Evolutionary conservation across 2,888 invertebrate genomes (phyloP), one percentile per base, ranked within the genome.

Genomic region (Drosophila koepferae): DNA sequence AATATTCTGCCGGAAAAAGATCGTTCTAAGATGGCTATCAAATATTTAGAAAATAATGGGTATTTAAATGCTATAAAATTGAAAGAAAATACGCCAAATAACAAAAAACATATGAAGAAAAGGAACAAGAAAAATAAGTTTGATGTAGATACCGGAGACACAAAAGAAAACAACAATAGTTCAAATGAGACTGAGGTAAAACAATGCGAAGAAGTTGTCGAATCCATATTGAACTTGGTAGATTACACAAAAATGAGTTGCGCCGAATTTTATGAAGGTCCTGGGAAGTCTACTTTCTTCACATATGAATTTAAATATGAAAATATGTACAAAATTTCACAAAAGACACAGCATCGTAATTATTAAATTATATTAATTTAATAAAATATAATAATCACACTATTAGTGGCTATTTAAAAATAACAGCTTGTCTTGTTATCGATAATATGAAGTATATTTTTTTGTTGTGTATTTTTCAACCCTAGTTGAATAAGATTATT

Each of bases 381-480:
- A 23, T 23, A 23, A 23, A 23, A 23, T 28, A 6, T 28, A 6
- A 28, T 28, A 28, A 28, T 28, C 28, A 6, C 1, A 28, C 6
- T 28, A 6, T 3, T 6, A 28, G 6, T 6, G 2, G 2, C 6
- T n/a, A 31, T 49, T 49, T n/a, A 51, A 34, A 51, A 51, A 49
- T 51, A 34, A 18, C 51, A 34, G 20, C 20, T 7, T 18, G 3
- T 14, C 9, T 7, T 46, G 8, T 46, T 63, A 80, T 77, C 77
- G 77, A 71, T 65, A 64, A 8, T 0, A 18, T n/a, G 7, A 18
- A 10, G 31, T 49, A 6, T 34, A 18, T 16, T 46, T 12, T 34
- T 6, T 28, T 49, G n/a, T 23, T 49, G 3, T 28, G 9, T 31
- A n/a, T 20, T 66, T n/a, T 31, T n/a, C 60, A 70, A 60, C 80